Evolutionary conservation across 92 coral and sea anemone species (phyloP), one percentile per base, ranked within the genome.

Genomic region (Isaurus tuberculatus): DNA sequence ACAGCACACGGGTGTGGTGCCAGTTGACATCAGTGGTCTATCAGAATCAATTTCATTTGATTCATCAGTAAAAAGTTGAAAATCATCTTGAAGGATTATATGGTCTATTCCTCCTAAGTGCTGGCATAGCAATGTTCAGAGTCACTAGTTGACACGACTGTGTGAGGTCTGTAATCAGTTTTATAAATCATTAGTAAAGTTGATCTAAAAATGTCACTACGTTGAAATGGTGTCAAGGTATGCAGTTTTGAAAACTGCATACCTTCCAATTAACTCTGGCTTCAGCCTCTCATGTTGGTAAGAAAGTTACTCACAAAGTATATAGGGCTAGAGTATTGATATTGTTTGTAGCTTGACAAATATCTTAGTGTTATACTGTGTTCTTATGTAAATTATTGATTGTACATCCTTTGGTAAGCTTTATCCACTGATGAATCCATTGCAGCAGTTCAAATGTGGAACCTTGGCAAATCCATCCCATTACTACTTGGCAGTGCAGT

Each of bases 391-490:
- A 48, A 48, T 48, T 5, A 48, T 15, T 4, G 55, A 48, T 48
- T 48, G 55, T 48, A 48, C 55, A 8, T 48, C 19, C 55, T 48
- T 48, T 22, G 34, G 34, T 1, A 64, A 64, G 31, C 34, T 64
- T 64, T 28, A 64, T 64, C n/a, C 14, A 1, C 23, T 11, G 19
- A 10, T 78, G 65, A 48, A 48, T 48, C 55, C 19, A 48, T 48
- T 48, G 55, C 55, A 84, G 87, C 87, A 58, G 87, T 70, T 4
- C 88, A 84, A 34, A 84, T 84, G 88, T 84, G 88, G 88, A 58
- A 72, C 58, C 34, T 84, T 37, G 88, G 82, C 6, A 84, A 84
- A 73, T 84, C 69, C 17, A 31, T 84, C 14, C 88, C 88, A 33
- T 25, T 74, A 9, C 8, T 84, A 13, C 20, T 84, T 84, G 88